Percentiles rank a stretch among this genome's conserved stretches.
These are phyloP conservation scores for Crossaster papposus DNA, from an alignment of 53 echinoderm and acorn worm species.

Conservation along the genomic window DNA sequence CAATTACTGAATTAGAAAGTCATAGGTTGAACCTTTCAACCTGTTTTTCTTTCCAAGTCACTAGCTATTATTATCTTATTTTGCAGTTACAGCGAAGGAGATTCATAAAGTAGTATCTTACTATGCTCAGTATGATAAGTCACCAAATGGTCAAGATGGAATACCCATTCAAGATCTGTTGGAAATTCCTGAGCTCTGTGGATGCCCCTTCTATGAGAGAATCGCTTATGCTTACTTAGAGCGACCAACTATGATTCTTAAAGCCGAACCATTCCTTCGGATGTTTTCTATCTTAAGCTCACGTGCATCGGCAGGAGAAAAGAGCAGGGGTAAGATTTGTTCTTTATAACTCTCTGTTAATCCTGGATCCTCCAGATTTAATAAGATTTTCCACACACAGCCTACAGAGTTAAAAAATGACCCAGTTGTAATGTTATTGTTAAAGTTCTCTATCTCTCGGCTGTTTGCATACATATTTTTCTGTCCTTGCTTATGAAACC, in stretches of 20 bases:
- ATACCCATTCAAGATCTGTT: slow-evolving; percentile 75
- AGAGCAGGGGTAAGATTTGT: slow-evolving; percentile 77
- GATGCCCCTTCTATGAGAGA: slow-evolving; percentile 74
- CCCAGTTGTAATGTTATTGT: no score
- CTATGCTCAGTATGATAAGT: slow-evolving; percentile 70
- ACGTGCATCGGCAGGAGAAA: slow-evolving; percentile 75
- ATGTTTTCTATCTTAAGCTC: slow-evolving; percentile 76
- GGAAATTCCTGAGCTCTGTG: slow-evolving; percentile 70
- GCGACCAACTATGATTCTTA: slow-evolving; percentile 50
- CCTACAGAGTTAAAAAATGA: no score
- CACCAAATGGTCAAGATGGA: slow-evolving; percentile 69
- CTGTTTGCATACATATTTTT: background rate
- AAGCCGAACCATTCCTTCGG: slow-evolving; percentile 70
- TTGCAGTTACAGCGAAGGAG: slow-evolving; percentile 74
- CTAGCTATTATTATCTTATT: background rate
- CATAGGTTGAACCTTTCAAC: background rate
- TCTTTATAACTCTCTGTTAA: no score
- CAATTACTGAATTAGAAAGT: background rate
- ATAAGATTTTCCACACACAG: no score
- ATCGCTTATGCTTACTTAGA: slow-evolving; percentile 61
- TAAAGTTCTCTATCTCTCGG: background rate
- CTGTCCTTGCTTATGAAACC: background rate
- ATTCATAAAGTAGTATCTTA: slow-evolving; percentile 65
- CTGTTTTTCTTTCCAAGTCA: background rate
- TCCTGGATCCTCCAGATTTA: no score